Conservation (phyloP, 2,797 vertebrate genomes). For the Rhodeus uyekii region DNA sequence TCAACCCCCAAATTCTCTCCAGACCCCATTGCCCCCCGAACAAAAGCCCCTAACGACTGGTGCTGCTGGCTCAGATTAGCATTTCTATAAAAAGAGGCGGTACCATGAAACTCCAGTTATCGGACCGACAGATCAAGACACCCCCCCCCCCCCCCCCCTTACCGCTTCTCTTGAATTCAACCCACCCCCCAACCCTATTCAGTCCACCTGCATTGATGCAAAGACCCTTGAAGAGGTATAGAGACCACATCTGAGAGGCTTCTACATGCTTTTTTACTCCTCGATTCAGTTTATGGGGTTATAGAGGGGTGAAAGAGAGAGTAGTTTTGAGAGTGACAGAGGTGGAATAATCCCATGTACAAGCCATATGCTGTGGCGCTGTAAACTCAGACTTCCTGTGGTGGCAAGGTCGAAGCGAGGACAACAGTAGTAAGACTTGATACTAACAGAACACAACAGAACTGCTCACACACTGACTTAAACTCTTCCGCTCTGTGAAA, state of each 20-base stretch:
- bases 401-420: slow-evolving; percentile 36
- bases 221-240: slow-evolving; percentile 34
- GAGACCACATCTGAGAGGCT: background rate
- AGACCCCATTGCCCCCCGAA: slow-evolving; percentile 29
- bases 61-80: slow-evolving; percentile 38
- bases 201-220: slow-evolving; percentile 32
- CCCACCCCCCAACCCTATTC: slow-evolving; percentile 28
- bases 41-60: slow-evolving; percentile 35
- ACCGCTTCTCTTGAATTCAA: slow-evolving; percentile 24
- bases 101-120: slow-evolving; percentile 45
- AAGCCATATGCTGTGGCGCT: slow-evolving; percentile 48
- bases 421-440: slow-evolving; percentile 10
- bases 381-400: slow-evolving; percentile 47
- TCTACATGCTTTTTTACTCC: background rate
- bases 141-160: background rate
- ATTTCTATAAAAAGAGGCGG: slow-evolving; percentile 46
- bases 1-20: slow-evolving; percentile 41
- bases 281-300: slow-evolving; percentile 18
- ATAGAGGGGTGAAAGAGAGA: slow-evolving; percentile 1
- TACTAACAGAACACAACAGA: slow-evolving; percentile 13
- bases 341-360: slow-evolving; percentile 37
- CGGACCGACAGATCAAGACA: slow-evolving; percentile 38
- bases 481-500: no score
- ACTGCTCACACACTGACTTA: background rate
- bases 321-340: slow-evolving; percentile 27